A percentile compares a stretch with the other conserved stretches of the same genome.
Conservation (phyloP, 2,888 invertebrate species). For the Pristionchus exspectatus region DNA sequence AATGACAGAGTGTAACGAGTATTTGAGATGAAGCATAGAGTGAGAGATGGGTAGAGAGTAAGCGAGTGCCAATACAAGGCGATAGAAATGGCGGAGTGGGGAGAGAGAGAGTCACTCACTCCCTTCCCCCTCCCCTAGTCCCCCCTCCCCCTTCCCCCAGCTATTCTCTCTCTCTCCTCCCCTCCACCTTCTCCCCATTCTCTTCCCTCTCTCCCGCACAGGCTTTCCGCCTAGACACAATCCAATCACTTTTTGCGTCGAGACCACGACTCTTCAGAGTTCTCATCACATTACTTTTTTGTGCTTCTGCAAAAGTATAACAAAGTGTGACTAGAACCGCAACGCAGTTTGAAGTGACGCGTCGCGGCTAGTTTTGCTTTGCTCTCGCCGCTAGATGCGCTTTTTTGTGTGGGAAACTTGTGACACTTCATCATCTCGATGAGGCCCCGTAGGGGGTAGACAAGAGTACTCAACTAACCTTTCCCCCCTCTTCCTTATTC, state of each 20-base stretch:
- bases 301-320: conserved; percentile 29
- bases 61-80: conserved; percentile 45
- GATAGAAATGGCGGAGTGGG: conserved; percentile 32
- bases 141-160: background rate
- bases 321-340: conserved; percentile 44
- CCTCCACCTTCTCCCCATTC: conserved; percentile 7
- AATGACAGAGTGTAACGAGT: conserved; percentile 42
- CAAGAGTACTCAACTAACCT: background rate
- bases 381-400: conserved; percentile 29
- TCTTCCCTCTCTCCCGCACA: background rate
- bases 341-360: background rate
- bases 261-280: background rate
- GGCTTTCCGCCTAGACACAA: conserved; percentile 14
- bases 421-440: conserved; percentile 21
- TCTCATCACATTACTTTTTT: conserved; percentile 16
- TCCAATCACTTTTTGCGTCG: conserved; percentile 12
- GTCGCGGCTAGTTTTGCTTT: conserved; percentile 22
- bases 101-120: background rate
- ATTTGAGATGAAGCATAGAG: conserved; percentile 32
- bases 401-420: conserved; percentile 44
- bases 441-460: background rate
- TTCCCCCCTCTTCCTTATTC: background rate
- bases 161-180: conserved; percentile 17
- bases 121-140: conserved; percentile 23
- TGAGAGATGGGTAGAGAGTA: conserved; percentile 12